Conservation (phyloP, 2,113 vertebrate genomes). For the Holacanthus passer region DNA sequence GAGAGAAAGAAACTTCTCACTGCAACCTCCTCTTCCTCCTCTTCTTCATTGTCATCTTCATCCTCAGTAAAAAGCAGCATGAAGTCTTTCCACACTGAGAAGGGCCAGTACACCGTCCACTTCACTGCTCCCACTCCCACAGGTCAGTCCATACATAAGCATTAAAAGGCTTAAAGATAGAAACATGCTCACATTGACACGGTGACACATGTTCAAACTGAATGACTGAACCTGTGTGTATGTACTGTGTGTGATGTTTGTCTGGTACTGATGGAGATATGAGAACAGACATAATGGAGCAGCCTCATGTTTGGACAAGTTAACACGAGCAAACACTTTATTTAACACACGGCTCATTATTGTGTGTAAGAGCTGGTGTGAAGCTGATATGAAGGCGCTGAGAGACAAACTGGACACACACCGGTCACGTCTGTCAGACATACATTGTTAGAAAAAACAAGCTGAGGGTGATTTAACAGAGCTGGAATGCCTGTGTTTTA, state of each 20-base stretch:
- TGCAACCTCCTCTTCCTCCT: slow-evolving; percentile 15
- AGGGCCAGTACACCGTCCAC: slow-evolving; percentile 69
- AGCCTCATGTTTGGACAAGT: background rate
- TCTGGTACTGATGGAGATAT: background rate
- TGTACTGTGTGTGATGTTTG: background rate
- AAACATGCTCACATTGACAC: no score
- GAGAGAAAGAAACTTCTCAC: slow-evolving; percentile 70
- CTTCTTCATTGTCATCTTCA: background rate
- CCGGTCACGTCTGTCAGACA: background rate
- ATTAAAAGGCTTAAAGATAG: no score
- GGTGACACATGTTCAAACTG: no score
- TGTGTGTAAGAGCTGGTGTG: background rate
- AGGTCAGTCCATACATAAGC: slow-evolving; percentile 43
- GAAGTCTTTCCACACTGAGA: slow-evolving; percentile 74
- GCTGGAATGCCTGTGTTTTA: slow-evolving; percentile 32
- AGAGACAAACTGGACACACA: slow-evolving; percentile 9
- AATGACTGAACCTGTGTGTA: background rate
- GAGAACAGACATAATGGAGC: slow-evolving; percentile 4
- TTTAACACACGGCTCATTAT: slow-evolving; percentile 39
- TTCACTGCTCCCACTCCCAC: slow-evolving; percentile 19
- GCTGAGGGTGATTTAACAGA: slow-evolving; percentile 31
- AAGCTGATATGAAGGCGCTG: background rate
- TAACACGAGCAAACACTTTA: background rate
- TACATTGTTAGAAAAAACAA: slow-evolving; percentile 30
- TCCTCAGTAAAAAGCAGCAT: slow-evolving; percentile 30